Conservation (phyloP, 2,797 vertebrate genomes). For the Pseudomugil gertrudae region DNA sequence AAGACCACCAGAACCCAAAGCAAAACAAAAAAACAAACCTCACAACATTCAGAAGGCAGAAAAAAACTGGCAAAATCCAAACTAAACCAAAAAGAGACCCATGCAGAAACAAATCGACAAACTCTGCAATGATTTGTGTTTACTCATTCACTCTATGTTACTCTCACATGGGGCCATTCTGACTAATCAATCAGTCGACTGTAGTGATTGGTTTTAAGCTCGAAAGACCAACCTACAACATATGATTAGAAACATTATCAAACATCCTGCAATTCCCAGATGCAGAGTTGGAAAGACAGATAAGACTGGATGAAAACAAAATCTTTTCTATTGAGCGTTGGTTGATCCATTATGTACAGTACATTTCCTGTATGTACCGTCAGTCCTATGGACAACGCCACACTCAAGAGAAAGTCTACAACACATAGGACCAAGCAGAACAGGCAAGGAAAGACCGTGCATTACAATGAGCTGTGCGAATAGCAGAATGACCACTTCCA, state of each 20-base stretch:
- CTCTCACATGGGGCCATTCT: constrained; percentile 22
- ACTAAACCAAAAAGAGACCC: constrained; percentile 50
- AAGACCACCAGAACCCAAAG: constrained; percentile 48
- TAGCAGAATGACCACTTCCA: constrained; percentile 13
- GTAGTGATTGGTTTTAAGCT: constrained; percentile 26
- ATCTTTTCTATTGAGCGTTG: constrained; percentile 36
- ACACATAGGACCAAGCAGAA: constrained; percentile 41
- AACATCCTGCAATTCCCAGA: constrained; percentile 16
- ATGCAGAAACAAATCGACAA: constrained; percentile 61
- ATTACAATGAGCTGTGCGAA: constrained; percentile 38
- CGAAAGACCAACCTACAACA: constrained; percentile 29
- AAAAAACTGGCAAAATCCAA: constrained; percentile 20
- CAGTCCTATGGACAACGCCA: constrained; percentile 26
- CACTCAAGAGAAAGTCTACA: constrained; percentile 38
- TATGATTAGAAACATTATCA: constrained; percentile 21
- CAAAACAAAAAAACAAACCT: constrained; percentile 23
- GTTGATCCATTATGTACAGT: constrained; percentile 12
- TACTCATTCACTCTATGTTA: constrained; percentile 33
- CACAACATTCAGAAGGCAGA: constrained; percentile 30
- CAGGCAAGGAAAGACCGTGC: constrained; percentile 19
- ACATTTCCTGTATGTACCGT: constrained; percentile 5
- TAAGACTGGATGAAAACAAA: constrained; percentile 25
- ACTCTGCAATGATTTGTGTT: constrained; percentile 55
- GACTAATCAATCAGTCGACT: constrained; percentile 19
- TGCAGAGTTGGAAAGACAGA: constrained; percentile 26